Evolutionary conservation across 2,113 vertebrate species (phyloP).

Genomic region (Prionailurus viverrinus): DNA sequence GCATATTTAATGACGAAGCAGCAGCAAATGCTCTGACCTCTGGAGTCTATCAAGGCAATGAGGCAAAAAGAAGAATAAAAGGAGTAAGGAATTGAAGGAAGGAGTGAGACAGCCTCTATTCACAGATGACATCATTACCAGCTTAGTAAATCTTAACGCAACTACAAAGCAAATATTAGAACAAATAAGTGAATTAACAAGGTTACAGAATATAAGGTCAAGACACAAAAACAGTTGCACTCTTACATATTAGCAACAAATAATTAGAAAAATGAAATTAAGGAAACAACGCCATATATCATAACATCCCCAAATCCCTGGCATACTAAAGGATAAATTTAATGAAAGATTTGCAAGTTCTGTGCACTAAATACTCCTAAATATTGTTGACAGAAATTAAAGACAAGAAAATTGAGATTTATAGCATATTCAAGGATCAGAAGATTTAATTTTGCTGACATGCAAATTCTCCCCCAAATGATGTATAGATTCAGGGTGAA

Average conservation of each 20-base stretch:
- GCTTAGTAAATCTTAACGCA: neutral
- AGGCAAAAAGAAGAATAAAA: neutral
- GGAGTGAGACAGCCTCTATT: neutral
- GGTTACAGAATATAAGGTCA: neutral
- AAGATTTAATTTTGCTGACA: neutral
- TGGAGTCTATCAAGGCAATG: neutral
- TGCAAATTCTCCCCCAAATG: neutral
- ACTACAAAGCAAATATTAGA: constrained; percentile 1
- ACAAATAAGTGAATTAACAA: neutral
- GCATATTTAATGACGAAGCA: neutral
- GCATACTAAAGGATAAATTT: neutral
- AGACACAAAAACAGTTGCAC: neutral
- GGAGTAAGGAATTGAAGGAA: neutral
- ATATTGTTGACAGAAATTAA: neutral
- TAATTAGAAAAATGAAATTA: constrained; percentile 3
- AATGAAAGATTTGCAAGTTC: neutral
- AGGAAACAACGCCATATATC: neutral
- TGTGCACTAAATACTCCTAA: neutral
- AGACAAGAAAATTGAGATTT: neutral
- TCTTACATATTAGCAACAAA: neutral
- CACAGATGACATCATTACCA: neutral
- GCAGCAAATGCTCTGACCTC: neutral
- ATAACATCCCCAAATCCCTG: neutral
- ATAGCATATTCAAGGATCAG: neutral
- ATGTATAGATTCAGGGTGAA: neutral